These are phyloP conservation scores for Glareola pratincola DNA, from an alignment of 2,113 vertebrate genomes.

Conservation along the genomic window DNA sequence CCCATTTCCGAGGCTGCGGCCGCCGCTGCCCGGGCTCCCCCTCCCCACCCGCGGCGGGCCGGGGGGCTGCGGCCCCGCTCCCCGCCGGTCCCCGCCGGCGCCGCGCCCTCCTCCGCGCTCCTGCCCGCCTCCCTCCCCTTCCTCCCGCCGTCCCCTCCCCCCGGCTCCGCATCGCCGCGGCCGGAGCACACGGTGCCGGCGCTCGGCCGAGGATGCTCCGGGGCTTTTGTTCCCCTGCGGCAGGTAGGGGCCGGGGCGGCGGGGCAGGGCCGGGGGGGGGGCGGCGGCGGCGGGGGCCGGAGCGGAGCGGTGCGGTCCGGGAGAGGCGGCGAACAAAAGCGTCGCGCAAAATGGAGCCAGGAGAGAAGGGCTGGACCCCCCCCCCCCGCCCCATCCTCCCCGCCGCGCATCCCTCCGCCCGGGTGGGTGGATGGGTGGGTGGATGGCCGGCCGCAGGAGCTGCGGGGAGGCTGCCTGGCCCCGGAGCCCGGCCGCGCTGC, in stretches of 20 bases:
- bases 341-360: constrained; percentile 46
- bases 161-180: constrained; percentile 18
- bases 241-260: not conserved
- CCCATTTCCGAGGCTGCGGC: not conserved
- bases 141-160: constrained; percentile 21
- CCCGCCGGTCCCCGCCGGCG: not conserved
- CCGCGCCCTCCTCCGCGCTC: constrained; percentile 35
- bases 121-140: constrained; percentile 41
- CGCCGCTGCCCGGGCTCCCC: not conserved
- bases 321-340: constrained; percentile 41
- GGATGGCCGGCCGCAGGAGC: not conserved
- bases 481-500: not conserved
- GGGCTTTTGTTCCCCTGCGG: constrained; percentile 59
- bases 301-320: not conserved
- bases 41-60: not conserved
- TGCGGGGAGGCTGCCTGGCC: not conserved
- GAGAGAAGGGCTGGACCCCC: constrained; percentile 12
- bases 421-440: not conserved
- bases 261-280: not conserved
- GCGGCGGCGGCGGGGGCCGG: not conserved
- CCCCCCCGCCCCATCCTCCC: not conserved
- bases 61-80: not conserved
- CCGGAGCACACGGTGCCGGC: constrained; percentile 40
- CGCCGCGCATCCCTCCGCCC: not conserved
- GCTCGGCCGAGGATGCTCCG: constrained; percentile 48